Evolutionary conservation across 1,140 invertebrate genomes (phyloP), one percentile per base, ranked within the genome.

Genomic region (Leguminivora glycinivorella): DNA sequence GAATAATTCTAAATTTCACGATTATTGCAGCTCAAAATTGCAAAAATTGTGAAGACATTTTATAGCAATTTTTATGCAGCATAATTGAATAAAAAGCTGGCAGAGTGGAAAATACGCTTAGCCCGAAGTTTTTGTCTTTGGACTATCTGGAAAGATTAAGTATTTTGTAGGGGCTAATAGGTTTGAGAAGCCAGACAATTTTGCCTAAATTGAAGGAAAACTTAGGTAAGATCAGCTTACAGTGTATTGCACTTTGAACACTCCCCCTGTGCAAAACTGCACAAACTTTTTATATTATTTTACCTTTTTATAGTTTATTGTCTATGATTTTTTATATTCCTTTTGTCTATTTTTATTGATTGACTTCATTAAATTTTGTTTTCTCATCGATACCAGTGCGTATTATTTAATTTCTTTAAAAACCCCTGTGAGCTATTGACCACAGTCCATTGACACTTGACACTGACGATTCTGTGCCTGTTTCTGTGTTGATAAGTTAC

Each of bases 11-110:
- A 40, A 1, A 6, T 40, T 40, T 2, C 2, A 12, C 10, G 12
- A 10, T 6, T 6, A n/a, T 52, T 22, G 43, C 14, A 52, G 9
- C 14, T 9, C 7, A 52, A 9, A 19, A 47, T 22, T 22, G 6
- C 7, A 17, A 52, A 22, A 52, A 52, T 22, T 10, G 17, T 52
- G 19, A 52, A 22, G n/a, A 52, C 43, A 52, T 4, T 7, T 52
- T 17, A 4, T n/a, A 19, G 0, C 19, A 7, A 9, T 52, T 52
- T 19, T 52, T 17, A 52, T 52, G 19, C 17, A 52, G 9, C n/a
- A 6, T 52, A 22, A 52, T 52, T 52, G 47, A 52, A 52, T 52
- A 22, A 52, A 52, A 52, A 52, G 47, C 47, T 52, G 19, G 22
- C 47, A 2, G 7, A 22, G 47, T 9, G 22, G 47, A 17, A 52